Percentiles rank a stretch among this genome's conserved stretches.
Conservation (phyloP, 2,113 vertebrate species). For the Halcyon malimbica region DNA sequence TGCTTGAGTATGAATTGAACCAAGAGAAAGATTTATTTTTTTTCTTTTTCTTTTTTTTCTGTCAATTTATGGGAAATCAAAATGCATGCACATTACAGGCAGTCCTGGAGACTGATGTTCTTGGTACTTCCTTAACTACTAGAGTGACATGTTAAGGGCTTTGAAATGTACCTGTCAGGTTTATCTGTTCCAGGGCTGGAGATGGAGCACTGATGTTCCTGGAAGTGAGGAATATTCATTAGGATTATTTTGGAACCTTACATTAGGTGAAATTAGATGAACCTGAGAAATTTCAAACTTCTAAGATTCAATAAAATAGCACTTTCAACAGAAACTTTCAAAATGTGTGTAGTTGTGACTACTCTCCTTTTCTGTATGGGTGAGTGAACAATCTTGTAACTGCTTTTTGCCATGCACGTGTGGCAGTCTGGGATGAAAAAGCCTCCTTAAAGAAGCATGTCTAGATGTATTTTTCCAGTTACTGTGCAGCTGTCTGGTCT, state of each 20-base stretch:
- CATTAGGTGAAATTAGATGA: neutral
- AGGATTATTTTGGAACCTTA: neutral
- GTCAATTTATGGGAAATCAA: neutral
- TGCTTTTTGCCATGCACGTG: neutral
- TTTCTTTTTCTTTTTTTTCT: neutral
- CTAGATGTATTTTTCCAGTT: neutral
- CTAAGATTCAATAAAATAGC: neutral
- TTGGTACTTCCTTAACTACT: neutral
- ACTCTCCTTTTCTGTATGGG: neutral
- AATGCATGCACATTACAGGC: neutral
- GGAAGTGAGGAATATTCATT: neutral
- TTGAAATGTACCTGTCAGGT: neutral
- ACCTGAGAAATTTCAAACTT: neutral
- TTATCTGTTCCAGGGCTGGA: neutral
- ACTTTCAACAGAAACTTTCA: neutral
- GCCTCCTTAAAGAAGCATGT: neutral
- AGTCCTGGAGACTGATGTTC: neutral
- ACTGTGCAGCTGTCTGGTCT: neutral
- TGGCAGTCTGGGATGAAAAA: neutral
- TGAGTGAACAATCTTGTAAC: neutral
- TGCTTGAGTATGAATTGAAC: neutral
- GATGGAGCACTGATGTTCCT: neutral
- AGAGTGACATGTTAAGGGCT: neutral
- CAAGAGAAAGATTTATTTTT: too few relatives aligned
- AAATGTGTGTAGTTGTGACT: neutral